Evolutionary conservation across 92 coral and sea anemone genomes (phyloP), one percentile per base, ranked within the genome.

Genomic region (Anthopleura xanthogrammica): DNA sequence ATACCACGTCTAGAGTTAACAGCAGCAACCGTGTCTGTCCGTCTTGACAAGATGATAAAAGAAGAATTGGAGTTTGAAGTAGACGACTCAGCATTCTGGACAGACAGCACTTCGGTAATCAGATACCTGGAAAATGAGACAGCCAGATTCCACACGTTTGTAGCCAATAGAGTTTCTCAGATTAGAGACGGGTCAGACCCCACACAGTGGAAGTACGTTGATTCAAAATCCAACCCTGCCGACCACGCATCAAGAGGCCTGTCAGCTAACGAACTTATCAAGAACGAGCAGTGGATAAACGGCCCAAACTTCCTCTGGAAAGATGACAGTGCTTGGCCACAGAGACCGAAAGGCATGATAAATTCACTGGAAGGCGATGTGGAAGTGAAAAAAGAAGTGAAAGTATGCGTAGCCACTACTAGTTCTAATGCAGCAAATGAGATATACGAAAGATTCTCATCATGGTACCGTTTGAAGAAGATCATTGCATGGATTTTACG

Each of bases 1-100:
- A 86, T 89, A 17, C 92, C 89, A 17, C 79, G 89, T 12, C 77
- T 90, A 7, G 91, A 87, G 75, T 83, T 89, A 41, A 89, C 92
- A 19, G 92, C 92, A 20, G 89, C 92, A 13, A 42, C 82, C 13
- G 82, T 80, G 60, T 86, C 92, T 42, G 66, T 81, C 6, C 87
- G 52, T 72, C 80, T 77, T n/a, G 58, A 88, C 43, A 57, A 60
- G 62, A 83, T 41, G 60, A 66, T 90, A 16, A 75, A 57, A 20
- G 83, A 74, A 41, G 90, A 90, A 68, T 52, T 85, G 20, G 89
- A 85, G 65, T 66, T 60, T 52, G n/a, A 71, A 10, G 42, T 75
- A 52, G 72, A 60, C 22, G 23, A 52, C 22, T 60, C 78, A 29
- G 55, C 79, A 3, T 82, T 78, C 22, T 90, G 90, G 92, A 78